phyloP scores from a whole-genome alignment of 2,113 vertebrate genomes.

The Nestor notabilis region DNA sequence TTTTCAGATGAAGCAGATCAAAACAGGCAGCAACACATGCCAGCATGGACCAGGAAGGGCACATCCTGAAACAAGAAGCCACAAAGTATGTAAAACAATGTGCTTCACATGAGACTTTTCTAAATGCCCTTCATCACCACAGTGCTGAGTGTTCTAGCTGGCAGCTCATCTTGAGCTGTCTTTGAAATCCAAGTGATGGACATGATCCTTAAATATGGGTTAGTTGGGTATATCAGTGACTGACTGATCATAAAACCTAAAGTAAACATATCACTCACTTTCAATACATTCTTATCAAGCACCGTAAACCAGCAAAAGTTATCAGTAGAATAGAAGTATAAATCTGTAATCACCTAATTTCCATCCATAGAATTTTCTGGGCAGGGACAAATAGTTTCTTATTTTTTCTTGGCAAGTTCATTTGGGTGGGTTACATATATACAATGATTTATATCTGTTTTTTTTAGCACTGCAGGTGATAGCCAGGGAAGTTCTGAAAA shows the following conservation, averaged over 20 bases:
- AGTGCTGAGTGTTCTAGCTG: background rate
- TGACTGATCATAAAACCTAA: background rate
- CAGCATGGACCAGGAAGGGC: background rate
- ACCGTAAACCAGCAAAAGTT: background rate
- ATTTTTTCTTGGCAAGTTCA: background rate
- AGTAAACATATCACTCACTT: background rate
- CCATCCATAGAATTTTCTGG: background rate
- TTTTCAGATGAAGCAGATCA: slow-evolving; percentile 10
- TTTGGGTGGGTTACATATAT: background rate
- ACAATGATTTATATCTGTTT: background rate
- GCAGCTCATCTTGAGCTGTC: background rate
- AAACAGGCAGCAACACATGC: background rate
- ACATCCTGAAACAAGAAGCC: slow-evolving; percentile 23
- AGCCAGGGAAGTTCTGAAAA: background rate
- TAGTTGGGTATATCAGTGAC: background rate
- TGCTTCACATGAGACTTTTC: slow-evolving; percentile 7
- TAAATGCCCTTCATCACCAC: background rate
- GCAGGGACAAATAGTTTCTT: background rate
- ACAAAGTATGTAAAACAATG: slow-evolving; percentile 25
- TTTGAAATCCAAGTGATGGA: background rate
- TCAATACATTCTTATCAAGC: background rate
- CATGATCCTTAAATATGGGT: background rate
- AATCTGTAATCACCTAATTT: background rate
- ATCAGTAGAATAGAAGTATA: background rate
- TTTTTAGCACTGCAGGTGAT: background rate